Evolutionary conservation across 2,888 invertebrate species (phyloP).

Genomic region (Galerucella calmariensis): DNA sequence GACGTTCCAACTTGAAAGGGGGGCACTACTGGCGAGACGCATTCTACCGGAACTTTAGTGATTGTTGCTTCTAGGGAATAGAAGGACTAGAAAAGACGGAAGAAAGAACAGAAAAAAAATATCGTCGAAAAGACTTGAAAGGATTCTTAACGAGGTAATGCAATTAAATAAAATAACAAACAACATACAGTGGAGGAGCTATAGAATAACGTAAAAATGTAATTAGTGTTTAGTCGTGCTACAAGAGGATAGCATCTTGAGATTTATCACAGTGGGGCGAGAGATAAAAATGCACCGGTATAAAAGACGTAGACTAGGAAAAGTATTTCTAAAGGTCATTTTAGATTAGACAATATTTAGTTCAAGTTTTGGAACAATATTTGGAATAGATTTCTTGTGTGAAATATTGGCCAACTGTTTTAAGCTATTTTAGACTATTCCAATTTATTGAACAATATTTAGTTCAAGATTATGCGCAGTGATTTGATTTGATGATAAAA

Average conservation of each 20-base stretch:
- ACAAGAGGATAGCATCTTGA: not conserved
- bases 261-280: too few species aligned
- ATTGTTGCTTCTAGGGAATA: slow-evolving; percentile 14
- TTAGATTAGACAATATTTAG: too few species aligned
- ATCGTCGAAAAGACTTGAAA: not conserved
- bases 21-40: slow-evolving; percentile 17
- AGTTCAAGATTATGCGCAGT: too few species aligned
- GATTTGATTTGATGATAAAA: too few species aligned
- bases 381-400: too few species aligned
- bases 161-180: slow-evolving; percentile 2
- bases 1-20: slow-evolving; percentile 29
- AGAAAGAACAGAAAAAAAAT: not conserved
- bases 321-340: too few species aligned
- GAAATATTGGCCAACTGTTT: too few species aligned
- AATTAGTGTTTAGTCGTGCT: not conserved
- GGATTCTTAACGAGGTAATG: slow-evolving; percentile 1
- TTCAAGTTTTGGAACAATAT: too few species aligned
- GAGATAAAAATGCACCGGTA: too few species aligned
- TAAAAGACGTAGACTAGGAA: too few species aligned
- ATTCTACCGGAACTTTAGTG: slow-evolving; percentile 19
- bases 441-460: too few species aligned
- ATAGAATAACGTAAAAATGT: slow-evolving; percentile 5
- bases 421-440: too few species aligned
- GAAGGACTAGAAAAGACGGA: not conserved
- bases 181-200: not conserved